phyloP scores from a whole-genome alignment of 2,888 invertebrate genomes.

The Drosophila diplacantha region DNA sequence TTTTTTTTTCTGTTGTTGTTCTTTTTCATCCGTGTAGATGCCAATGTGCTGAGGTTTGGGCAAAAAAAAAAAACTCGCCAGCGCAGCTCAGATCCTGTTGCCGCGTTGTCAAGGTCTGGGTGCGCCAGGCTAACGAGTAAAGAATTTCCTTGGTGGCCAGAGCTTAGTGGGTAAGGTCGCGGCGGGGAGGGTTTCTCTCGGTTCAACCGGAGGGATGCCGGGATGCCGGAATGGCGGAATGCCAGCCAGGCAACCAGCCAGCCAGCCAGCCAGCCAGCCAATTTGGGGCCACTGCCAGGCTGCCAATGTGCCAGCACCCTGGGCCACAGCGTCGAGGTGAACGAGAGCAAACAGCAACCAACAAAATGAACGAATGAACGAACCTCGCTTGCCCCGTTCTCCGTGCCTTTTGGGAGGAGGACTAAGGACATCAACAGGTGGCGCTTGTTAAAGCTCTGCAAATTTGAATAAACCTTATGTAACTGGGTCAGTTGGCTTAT shows the following conservation, averaged over 20 bases:
- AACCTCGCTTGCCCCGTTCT: constrained; percentile 7
- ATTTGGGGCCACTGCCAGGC: constrained; percentile 27
- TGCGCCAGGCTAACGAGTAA: constrained; percentile 31
- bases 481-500: constrained; percentile 23
- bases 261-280: constrained; percentile 17
- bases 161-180: constrained; percentile 1
- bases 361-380: constrained; percentile 10
- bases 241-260: no score
- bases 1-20: not conserved
- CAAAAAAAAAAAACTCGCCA: constrained; percentile 17
- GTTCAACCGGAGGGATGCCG: constrained; percentile 1
- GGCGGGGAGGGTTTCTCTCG: not conserved
- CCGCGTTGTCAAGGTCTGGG: constrained; percentile 37
- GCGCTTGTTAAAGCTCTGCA: constrained; percentile 11
- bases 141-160: constrained; percentile 32
- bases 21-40: constrained; percentile 6
- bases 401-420: no score
- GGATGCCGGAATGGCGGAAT: constrained; percentile 9
- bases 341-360: constrained; percentile 31
- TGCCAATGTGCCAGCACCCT: constrained; percentile 16
- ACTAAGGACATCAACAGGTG: constrained; percentile 23
- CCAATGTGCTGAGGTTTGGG: not conserved
- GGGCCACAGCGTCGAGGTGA: constrained; percentile 22
- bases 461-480: constrained; percentile 22
- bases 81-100: constrained; percentile 30